Evolutionary conservation across 2,888 invertebrate genomes (phyloP).

Genomic region (Eupithecia pulchellata): DNA sequence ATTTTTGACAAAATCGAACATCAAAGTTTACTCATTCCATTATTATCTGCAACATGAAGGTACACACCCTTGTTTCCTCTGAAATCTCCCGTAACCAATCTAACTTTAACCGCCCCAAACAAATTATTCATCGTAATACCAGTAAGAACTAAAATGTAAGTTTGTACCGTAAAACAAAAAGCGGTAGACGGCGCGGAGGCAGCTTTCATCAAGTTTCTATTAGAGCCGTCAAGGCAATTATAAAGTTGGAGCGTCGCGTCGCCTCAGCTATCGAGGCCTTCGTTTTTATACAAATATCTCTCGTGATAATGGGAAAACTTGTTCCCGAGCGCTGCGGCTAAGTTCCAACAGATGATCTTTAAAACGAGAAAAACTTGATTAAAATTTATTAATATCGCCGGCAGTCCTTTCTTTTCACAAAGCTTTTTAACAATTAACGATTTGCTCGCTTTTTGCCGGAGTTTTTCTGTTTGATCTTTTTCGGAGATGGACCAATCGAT

Average conservation of each 20-base stretch:
- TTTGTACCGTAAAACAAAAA: conserved; percentile 72
- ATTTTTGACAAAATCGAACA: conserved; percentile 16
- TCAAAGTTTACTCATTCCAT: conserved; percentile 23
- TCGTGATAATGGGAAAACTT: conserved; percentile 82
- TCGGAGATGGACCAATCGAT: neutral
- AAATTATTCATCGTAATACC: conserved; percentile 55
- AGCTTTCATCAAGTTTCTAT: conserved; percentile 83
- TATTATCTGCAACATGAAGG: conserved; percentile 24
- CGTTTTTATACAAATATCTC: conserved; percentile 81
- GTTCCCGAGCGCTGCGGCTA: conserved; percentile 60
- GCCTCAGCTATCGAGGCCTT: conserved; percentile 60
- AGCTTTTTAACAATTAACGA: conserved; percentile 41
- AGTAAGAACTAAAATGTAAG: conserved; percentile 71
- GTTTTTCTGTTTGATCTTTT: conserved; percentile 47
- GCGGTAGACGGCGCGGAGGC: conserved; percentile 65
- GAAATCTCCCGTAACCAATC: conserved; percentile 45
- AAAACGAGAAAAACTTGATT: conserved; percentile 64
- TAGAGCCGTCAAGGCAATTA: conserved; percentile 82
- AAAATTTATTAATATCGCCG: conserved; percentile 58
- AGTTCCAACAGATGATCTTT: conserved; percentile 74
- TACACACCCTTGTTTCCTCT: conserved; percentile 30
- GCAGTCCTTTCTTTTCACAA: conserved; percentile 37
- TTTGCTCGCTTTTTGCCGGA: conserved; percentile 19
- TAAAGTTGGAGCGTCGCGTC: conserved; percentile 65
- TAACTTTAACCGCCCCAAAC: conserved; percentile 50